Evolutionary conservation across 2,113 vertebrate genomes (phyloP), one percentile per base, ranked within the genome.

Genomic region (Uria lomvia): DNA sequence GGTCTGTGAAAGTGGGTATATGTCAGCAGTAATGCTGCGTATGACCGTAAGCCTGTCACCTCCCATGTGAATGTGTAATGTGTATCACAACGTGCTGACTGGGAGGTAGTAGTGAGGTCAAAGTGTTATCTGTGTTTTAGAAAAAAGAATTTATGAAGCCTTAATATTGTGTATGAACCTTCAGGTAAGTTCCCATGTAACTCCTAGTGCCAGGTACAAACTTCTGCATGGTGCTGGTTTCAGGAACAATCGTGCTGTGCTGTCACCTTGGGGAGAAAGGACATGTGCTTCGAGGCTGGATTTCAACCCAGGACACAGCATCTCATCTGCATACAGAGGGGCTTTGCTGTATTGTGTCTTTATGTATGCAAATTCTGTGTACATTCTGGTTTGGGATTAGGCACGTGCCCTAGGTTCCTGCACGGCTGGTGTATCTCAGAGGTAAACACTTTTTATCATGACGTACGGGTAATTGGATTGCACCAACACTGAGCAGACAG

Each of bases 361-460:
- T 67, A 0, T 15, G 2, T 30, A 14, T 9, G 7, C 14, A 53
- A 16, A 17, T 21, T 13, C 4, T 7, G 5, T n/a, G 11, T 19
- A 17, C 11, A 1, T 76, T 65, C 24, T 79, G 32, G 9, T 77
- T 49, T 84, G 79, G 66, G 16, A 24, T 49, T 20, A 36, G 78
- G 8, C 8, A 4, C 9, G 49, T 73, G 62, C 32, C 30, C 55
- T 15, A 0, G 4, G 10, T 56, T 68, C 45, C 43, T 65, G 34
- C 20, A 4, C 45, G 52, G 40, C 47, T 89, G 84, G 6, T 82
- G 40, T 45, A 24, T 62, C 84, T 76, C 34, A 9, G 66, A 91
- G 52, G 36, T 45, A 67, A 96, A 72, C 16, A 6, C 22, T 91
- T 80, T 45, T 71, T 56, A 3, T 90, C 26, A 6, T 47, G 56